Percentiles rank a stretch among this genome's conserved stretches.
phyloP scores from a whole-genome alignment of 2,113 vertebrate genomes.

The Hyaena hyaena region DNA sequence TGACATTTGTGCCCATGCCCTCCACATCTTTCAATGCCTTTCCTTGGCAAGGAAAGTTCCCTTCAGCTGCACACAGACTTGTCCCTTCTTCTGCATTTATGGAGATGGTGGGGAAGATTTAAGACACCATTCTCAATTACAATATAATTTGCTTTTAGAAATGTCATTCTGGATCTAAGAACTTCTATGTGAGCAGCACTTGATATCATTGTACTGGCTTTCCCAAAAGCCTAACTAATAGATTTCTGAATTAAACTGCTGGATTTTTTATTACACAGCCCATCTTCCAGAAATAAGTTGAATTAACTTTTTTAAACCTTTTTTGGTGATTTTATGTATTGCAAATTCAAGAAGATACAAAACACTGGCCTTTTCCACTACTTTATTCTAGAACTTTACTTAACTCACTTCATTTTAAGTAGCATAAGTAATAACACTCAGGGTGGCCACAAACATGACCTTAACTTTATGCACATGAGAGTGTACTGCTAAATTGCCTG shows the following conservation, averaged over 20 bases:
- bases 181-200: not conserved
- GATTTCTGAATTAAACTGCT: not conserved
- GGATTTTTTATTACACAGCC: not conserved
- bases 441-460: not conserved
- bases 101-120: not conserved
- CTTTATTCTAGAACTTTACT: not conserved
- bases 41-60: not conserved
- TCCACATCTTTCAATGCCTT: not conserved
- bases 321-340: not conserved
- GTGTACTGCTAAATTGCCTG: not conserved
- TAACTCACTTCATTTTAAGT: not conserved
- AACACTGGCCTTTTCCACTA: not conserved
- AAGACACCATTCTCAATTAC: not conserved
- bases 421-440: not conserved
- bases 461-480: not conserved
- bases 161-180: not conserved
- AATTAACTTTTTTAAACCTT: not conserved
- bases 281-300: not conserved
- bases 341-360: not conserved
- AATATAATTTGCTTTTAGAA: not conserved
- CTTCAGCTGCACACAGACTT: not conserved
- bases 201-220: not conserved
- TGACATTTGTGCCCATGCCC: not conserved
- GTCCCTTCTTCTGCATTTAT: not conserved
- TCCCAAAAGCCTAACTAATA: not conserved